Conservation (phyloP, 1,140 invertebrate genomes). For the Trichoplusia ni region DNA sequence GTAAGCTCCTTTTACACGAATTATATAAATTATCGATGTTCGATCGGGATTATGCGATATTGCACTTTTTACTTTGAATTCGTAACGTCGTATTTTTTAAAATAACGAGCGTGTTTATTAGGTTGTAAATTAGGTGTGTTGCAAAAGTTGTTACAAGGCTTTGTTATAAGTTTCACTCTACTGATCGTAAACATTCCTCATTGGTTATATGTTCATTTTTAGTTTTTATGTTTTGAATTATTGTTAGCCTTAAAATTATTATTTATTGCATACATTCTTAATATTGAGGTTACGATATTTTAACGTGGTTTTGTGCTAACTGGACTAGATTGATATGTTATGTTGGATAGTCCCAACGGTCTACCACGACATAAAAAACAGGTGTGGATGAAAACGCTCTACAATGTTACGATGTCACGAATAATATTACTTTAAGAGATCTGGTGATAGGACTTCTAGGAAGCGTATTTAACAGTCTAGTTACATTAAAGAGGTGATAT, state of each 20-base stretch:
- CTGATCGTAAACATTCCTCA: constrained; percentile 1
- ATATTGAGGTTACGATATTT: too few relatives aligned
- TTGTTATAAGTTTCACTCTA: constrained; percentile 15
- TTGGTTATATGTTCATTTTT: neutral
- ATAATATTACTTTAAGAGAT: too few relatives aligned
- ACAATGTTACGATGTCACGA: too few relatives aligned
- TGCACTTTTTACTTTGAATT: constrained; percentile 38
- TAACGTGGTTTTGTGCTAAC: too few relatives aligned
- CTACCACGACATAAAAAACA: too few relatives aligned
- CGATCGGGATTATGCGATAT: constrained; percentile 31
- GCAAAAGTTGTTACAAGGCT: constrained; percentile 27
- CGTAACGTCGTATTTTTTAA: constrained; percentile 41
- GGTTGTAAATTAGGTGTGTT: constrained; percentile 47
- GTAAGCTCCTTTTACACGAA: constrained; percentile 8
- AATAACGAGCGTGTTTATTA: constrained; percentile 48
- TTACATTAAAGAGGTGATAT: neutral
- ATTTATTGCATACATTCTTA: too few relatives aligned
- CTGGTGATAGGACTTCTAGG: too few relatives aligned
- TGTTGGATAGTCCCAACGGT: too few relatives aligned
- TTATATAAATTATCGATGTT: constrained; percentile 23
- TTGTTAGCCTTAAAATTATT: neutral
- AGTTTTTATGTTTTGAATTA: neutral
- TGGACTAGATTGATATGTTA: too few relatives aligned
- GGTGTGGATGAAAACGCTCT: too few relatives aligned
- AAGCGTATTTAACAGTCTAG: too few relatives aligned